Conservation (phyloP, 2,888 invertebrate species). For the Ganaspis brasiliensis region DNA sequence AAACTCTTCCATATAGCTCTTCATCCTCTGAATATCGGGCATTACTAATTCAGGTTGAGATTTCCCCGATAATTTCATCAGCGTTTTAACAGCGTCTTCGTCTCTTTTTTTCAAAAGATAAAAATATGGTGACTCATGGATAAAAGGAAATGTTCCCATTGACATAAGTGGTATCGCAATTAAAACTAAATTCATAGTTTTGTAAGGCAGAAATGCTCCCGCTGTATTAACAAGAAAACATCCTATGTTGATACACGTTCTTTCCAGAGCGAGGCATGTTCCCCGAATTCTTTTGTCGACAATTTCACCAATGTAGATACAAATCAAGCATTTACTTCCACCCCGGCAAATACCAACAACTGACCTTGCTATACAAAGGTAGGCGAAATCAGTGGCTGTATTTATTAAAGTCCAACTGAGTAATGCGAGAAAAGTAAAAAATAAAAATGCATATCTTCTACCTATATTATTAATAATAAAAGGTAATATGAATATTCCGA, state of each 20-base stretch:
- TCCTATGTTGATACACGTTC: conserved; percentile 80
- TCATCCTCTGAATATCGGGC: conserved; percentile 83
- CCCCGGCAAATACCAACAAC: conserved; percentile 81
- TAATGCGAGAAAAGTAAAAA: conserved; percentile 70
- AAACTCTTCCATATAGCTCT: conserved; percentile 82
- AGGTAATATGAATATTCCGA: conserved; percentile 70
- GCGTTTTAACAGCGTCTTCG: conserved; percentile 82
- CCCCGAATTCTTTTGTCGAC: conserved; percentile 83
- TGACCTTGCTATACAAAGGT: conserved; percentile 79
- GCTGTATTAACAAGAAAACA: conserved; percentile 75
- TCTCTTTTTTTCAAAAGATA: conserved; percentile 82
- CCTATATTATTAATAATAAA: conserved; percentile 72
- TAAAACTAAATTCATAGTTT: conserved; percentile 81
- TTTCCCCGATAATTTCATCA: conserved; percentile 80
- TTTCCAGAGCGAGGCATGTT: conserved; percentile 82
- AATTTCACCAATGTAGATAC: conserved; percentile 85
- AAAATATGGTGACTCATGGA: conserved; percentile 87
- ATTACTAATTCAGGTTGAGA: conserved; percentile 80
- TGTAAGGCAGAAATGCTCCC: no score
- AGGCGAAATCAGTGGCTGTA: conserved; percentile 62
- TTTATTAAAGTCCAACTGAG: conserved; percentile 73
- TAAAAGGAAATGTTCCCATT: conserved; percentile 83
- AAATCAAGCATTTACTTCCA: conserved; percentile 81
- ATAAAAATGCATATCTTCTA: conserved; percentile 70
- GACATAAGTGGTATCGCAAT: conserved; percentile 83